These are phyloP conservation scores for Florisuga fusca DNA, from an alignment of 2,797 vertebrate genomes.

Conservation along the genomic window DNA sequence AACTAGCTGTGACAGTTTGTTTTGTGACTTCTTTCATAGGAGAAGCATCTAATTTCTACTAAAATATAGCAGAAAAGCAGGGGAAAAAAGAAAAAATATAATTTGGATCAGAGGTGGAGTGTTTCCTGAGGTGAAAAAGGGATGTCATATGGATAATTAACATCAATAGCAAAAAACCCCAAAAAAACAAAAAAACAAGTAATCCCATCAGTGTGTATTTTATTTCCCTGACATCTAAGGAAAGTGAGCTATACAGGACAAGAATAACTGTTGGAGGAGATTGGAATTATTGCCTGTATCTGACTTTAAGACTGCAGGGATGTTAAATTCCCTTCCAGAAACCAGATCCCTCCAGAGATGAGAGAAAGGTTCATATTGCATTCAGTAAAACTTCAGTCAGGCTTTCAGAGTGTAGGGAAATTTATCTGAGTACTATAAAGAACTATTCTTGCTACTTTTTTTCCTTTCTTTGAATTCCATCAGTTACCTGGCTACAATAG, in stretches of 20 bases:
- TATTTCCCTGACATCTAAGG: background rate
- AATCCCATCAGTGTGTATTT: background rate
- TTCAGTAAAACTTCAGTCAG: background rate
- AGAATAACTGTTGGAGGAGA: accelerated
- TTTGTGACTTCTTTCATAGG: background rate
- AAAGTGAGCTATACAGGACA: background rate
- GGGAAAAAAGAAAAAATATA: background rate
- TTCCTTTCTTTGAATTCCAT: background rate
- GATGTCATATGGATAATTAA: background rate
- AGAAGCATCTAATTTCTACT: slow-evolving; percentile 6
- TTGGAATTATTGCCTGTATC: background rate
- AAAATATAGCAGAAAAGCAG: background rate
- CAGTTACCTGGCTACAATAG: background rate
- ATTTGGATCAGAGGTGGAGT: background rate
- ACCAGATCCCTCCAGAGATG: background rate
- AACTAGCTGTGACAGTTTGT: background rate
- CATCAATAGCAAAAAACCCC: background rate
- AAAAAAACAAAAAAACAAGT: background rate
- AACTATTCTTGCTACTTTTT: background rate
- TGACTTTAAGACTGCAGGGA: background rate
- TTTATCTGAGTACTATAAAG: background rate
- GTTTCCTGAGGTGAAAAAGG: background rate
- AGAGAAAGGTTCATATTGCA: background rate
- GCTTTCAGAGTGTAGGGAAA: background rate
- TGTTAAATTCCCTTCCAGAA: background rate